These are phyloP conservation scores for Cheilosia variabilis DNA, from an alignment of 2,888 invertebrate species.

Conservation along the genomic window DNA sequence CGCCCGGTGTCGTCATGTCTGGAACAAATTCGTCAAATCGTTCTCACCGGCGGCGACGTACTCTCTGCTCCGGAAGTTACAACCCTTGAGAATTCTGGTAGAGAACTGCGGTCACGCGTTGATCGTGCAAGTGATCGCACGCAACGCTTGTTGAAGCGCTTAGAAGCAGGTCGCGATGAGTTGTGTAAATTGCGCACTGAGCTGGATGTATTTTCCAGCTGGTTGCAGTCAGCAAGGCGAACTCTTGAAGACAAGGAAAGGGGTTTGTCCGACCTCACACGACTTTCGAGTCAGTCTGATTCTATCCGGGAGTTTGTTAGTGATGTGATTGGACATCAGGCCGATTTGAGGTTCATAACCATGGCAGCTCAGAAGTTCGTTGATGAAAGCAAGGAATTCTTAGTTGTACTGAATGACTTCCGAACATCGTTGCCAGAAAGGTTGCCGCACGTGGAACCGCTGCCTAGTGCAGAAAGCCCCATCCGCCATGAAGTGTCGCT, in stretches of 20 bases:
- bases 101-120: slow-evolving; percentile 91
- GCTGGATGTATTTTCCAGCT: slow-evolving; percentile 90
- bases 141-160: slow-evolving; percentile 89
- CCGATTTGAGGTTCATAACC: slow-evolving; percentile 96
- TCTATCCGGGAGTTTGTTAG: slow-evolving; percentile 94
- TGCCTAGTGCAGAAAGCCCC: slow-evolving; percentile 88
- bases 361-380: slow-evolving; percentile 98
- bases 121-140: slow-evolving; percentile 92
- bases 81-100: slow-evolving; percentile 93
- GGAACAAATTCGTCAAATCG: slow-evolving; percentile 95
- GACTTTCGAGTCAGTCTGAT: slow-evolving; percentile 89
- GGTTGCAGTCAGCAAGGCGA: slow-evolving; percentile 92
- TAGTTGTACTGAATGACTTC: slow-evolving; percentile 93
- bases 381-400: slow-evolving; percentile 96
- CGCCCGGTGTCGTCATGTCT: slow-evolving; percentile 93
- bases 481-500: slow-evolving; percentile 91
- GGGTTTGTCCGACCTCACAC: slow-evolving; percentile 90
- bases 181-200: slow-evolving; percentile 94
- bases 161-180: slow-evolving; percentile 93
- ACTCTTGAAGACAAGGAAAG: slow-evolving; percentile 93
- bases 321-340: slow-evolving; percentile 97
- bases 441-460: slow-evolving; percentile 90
- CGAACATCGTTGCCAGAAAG: slow-evolving; percentile 93
- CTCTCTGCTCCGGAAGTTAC: slow-evolving; percentile 95
- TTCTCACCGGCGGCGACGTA: slow-evolving; percentile 95